Evolutionary conservation across 2,888 invertebrate genomes (phyloP), one percentile per base, ranked within the genome.

Genomic region (Drosophila barbarae): DNA sequence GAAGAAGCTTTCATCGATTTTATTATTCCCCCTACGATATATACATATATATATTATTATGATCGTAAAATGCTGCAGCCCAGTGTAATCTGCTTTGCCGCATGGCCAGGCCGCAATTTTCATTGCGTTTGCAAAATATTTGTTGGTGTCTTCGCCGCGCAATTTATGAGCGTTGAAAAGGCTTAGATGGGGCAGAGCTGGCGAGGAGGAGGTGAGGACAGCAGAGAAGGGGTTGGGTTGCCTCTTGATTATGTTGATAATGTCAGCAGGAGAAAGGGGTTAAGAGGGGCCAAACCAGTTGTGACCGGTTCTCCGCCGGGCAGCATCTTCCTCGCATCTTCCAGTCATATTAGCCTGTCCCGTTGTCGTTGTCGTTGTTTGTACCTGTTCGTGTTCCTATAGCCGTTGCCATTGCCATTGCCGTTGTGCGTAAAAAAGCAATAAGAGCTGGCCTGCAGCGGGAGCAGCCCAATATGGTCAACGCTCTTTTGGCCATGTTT

Each of bases 101-200:
- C 69, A 68, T 80, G 76, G 69, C 64, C 56, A 21, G 39, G 51
- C 51, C 65, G 57, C 59, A 51, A 50, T 68, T 68, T 68, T 59
- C 68, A 59, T 44, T 84, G 82, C 84, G 78, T 78, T 79, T 76
- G 80, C 77, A 82, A 85, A 82, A 80, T 80, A 80, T 82, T 82
- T 78, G 58, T 69, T 70, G 49, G 52, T 68, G 68, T 69, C 59
- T 75, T 66, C 69, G 69, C 73, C 69, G 39, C 76, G 72, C 80
- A 84, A 84, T 84, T 82, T 82, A 82, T 82, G 81, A 82, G 84
- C 83, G 78, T 84, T 82, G 86, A 81, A 81, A 82, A 82, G 86
- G 79, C 81, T 82, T 85, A 84, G 85, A 81, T 67, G 41, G 49
- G n/a, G n/a, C 26, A 26, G 26, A 23, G 23, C 23, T 23, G 23